Base-by-base conservation (phyloP, 35 echinoderm and acorn worm species). In the Amphiura filiformis region DNA sequence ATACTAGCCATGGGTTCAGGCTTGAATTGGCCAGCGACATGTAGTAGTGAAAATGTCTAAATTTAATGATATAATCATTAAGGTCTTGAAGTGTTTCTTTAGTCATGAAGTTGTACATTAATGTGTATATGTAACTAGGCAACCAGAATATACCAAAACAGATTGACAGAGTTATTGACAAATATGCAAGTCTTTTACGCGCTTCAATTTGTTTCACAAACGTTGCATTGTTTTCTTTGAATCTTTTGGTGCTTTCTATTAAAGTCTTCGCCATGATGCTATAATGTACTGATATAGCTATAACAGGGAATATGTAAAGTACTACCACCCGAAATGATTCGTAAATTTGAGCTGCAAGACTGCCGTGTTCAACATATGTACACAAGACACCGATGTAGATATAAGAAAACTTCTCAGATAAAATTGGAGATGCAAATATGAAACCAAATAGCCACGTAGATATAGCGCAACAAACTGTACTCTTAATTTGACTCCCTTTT, bases 101-200 rank as follows among this genome's bases (percentile, higher is more conserved):
- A 15, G 23, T 22, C 13, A 34, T 37, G 0, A 52, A 18, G 33
- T 80, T 88, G 78, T 89, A 80, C 89, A 86, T 89, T 33, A 96
- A 17, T 17, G 82, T 78, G 32, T 86, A 96, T 14, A 56, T 32
- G 34, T 89, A 96, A 61, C 93, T 88, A 17, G 95, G 95, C 26
- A 97, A 82, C 95, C 95, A 97, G 52, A 88, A 97, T 5, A 97
- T 52, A 41, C 81, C 81, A 39, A 97, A 97, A 41, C 90, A 93
- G 14, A 97, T 57, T 18, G 91, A 82, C 17, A 97, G 84, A 1
- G 86, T 87, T 1, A 97, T 83, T 17, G 93, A 65, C 57, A 93
- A 83, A 38, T 86, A 81, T 26, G 94, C 94, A 13, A 97, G 81
- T 35, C 94, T 83, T 31, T 83, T 76, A 26, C 94, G 87, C 18